Evolutionary conservation across 2,113 vertebrate species (phyloP).

Genomic region (Microcebus lehilahytsara): DNA sequence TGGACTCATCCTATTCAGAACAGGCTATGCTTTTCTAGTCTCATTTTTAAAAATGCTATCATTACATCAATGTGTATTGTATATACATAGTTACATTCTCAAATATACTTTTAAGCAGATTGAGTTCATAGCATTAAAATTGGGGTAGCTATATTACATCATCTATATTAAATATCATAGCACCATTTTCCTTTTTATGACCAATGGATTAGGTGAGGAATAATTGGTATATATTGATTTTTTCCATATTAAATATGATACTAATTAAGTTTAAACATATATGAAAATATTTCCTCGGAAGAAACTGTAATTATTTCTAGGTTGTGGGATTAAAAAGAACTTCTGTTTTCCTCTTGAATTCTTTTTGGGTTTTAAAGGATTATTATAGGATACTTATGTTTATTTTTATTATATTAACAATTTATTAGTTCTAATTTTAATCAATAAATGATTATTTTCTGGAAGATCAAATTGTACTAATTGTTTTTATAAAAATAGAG

Average conservation of each 20-base stretch:
- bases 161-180: not conserved
- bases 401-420: not conserved
- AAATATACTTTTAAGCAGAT: not conserved
- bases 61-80: not conserved
- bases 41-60: not conserved
- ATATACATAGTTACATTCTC: not conserved
- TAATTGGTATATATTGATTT: not conserved
- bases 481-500: not conserved
- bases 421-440: not conserved
- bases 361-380: not conserved
- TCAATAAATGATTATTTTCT: not conserved
- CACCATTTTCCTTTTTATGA: not conserved
- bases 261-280: slow-evolving; percentile 1
- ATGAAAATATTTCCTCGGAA: not conserved
- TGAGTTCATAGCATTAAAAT: slow-evolving; percentile 3
- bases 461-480: not conserved
- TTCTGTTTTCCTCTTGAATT: not conserved
- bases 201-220: not conserved
- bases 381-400: not conserved
- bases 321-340: not conserved
- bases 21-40: not conserved
- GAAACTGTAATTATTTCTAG: not conserved
- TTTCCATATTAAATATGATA: not conserved
- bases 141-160: not conserved
- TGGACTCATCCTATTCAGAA: not conserved